Conservation (phyloP, 2,888 invertebrate genomes). For the Dendrolimus pini region DNA sequence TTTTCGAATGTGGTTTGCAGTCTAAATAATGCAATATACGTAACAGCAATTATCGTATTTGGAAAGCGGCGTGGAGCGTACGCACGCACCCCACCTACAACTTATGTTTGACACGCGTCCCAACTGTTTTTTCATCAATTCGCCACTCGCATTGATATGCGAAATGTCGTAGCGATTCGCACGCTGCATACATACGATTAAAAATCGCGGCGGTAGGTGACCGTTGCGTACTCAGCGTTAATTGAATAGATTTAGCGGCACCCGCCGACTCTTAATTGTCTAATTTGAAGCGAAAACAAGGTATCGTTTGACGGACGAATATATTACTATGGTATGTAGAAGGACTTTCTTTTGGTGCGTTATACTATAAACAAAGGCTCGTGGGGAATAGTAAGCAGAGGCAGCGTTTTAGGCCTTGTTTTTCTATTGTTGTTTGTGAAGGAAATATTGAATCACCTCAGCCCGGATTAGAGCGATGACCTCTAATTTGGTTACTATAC, state of each 20-base stretch:
- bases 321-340: conserved; percentile 64
- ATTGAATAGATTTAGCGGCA: conserved; percentile 69
- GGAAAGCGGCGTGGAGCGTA: conserved; percentile 36
- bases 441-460: conserved; percentile 28
- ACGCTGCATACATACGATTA: conserved; percentile 73
- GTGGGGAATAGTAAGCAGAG: conserved; percentile 58
- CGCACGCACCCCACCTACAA: conserved; percentile 36
- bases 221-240: conserved; percentile 64
- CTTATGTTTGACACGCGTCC: conserved; percentile 32
- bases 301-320: conserved; percentile 56
- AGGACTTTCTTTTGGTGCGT: conserved; percentile 72
- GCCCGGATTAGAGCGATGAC: neutral
- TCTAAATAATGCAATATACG: neutral
- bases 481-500: neutral
- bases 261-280: conserved; percentile 69
- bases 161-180: conserved; percentile 63
- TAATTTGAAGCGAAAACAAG: conserved; percentile 74
- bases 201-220: conserved; percentile 73
- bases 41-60: conserved; percentile 17
- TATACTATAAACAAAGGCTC: conserved; percentile 38
- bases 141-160: conserved; percentile 68
- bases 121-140: conserved; percentile 62
- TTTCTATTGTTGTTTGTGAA: conserved; percentile 24
- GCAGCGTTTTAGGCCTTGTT: conserved; percentile 32
- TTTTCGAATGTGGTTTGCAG: neutral